These are phyloP conservation scores for Dryobates pubescens DNA, from an alignment of 2,797 vertebrate species.

Conservation along the genomic window DNA sequence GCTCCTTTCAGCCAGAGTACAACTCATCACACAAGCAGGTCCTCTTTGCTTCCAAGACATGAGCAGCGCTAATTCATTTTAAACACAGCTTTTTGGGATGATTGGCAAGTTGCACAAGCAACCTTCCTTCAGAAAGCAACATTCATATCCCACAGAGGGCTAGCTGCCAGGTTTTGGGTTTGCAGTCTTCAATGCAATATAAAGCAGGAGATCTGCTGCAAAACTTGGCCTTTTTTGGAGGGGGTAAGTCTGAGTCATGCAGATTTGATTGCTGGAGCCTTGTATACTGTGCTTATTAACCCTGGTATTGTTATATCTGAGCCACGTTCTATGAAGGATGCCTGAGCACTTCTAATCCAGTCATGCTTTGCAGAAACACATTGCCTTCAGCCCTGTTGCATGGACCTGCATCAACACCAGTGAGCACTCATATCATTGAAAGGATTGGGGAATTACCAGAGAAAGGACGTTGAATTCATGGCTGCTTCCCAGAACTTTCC, in stretches of 20 bases:
- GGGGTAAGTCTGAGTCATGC: neutral
- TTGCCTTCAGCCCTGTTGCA: neutral
- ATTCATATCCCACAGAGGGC: neutral
- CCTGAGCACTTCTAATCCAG: neutral
- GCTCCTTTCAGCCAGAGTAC: neutral
- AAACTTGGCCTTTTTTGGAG: neutral
- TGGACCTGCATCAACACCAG: neutral
- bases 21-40: neutral
- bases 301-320: neutral
- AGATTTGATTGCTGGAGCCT: neutral
- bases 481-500: slow-evolving; percentile 44
- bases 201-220: neutral
- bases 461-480: slow-evolving; percentile 19
- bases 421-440: neutral
- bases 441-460: slow-evolving; percentile 32
- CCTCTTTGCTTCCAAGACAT: accelerated
- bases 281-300: neutral
- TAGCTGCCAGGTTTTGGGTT: neutral
- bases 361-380: neutral
- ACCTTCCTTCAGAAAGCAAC: neutral
- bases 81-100: neutral
- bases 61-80: neutral
- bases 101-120: neutral
- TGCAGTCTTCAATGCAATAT: neutral
- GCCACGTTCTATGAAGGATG: neutral